Base-by-base conservation (phyloP, 1,140 invertebrate species). In the Procambarus virginalis region DNA sequence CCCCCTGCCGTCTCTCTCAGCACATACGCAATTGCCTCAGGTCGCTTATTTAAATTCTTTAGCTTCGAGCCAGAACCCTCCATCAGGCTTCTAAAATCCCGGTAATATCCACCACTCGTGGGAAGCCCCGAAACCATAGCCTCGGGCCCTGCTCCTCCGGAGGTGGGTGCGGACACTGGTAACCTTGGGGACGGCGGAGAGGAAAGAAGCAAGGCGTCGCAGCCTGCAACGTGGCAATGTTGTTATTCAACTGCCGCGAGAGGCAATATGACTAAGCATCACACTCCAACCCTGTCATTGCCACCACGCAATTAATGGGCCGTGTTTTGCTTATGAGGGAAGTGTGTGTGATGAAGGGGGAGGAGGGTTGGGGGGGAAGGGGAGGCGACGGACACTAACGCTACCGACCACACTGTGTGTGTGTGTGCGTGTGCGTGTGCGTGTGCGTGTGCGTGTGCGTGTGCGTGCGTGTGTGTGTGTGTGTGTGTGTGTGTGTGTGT, bases 141-240 rank as follows among this genome's bases (percentile, higher is more conserved):
- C 64, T n/a, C 20, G 12, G 12, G 64, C 64, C 64, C 64, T n/a
- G 12, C 2, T n/a, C 64, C 64, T n/a, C 64, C 20, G 64, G 20
- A 4, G 4, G 64, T 10, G 20, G 64, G 12, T 68, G 64, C 14
- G 20, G 64, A 68, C 4, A 17, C 20, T 68, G 64, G 17, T 4
- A 20, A 17, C 10, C 12, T 68, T 17, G 64, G 51, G 10, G 79
- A 81, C 51, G 55, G 51, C 60, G 20, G 45, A 22, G 55, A 51
- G 8, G 51, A 17, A 68, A 46, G 79, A 48, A 60, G 20, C 51
- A 60, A 81, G 34, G 34, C 34, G 34, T 34, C 34, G 45, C 60
- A 82, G 34, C 34, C 14, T 45, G 58, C 80, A 82, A 22, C 55
- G n/a, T 82, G 45, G 80, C 80, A 68, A 12, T 82, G 80, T 82